Conservation (phyloP, 2,888 invertebrate species). For the Aporophyla nigra region DNA sequence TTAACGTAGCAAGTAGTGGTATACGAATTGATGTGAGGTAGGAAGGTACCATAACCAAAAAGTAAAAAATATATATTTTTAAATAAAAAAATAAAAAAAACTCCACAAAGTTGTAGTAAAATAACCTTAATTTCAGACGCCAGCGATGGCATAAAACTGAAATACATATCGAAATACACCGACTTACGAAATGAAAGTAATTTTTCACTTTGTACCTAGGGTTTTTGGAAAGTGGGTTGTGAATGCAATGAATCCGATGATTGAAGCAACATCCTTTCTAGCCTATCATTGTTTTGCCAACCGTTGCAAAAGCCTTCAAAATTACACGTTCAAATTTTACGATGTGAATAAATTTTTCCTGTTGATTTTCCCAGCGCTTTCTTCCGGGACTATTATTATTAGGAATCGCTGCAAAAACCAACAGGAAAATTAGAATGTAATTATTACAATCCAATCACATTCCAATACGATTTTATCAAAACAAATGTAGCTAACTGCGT, state of each 20-base stretch:
- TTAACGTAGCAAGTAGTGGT: no score
- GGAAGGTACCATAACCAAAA: no score
- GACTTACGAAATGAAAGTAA: no score
- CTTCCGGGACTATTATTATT: neutral
- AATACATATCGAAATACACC: no score
- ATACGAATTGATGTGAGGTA: no score
- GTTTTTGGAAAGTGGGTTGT: no score
- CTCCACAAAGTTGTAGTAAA: no score
- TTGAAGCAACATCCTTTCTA: neutral
- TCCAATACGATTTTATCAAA: conserved; percentile 43
- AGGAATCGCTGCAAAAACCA: conserved; percentile 7
- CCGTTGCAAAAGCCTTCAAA: conserved; percentile 18
- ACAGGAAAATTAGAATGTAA: conserved; percentile 40
- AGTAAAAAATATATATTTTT: no score
- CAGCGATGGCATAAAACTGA: no score
- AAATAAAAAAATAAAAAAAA: no score
- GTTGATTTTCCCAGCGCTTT: conserved; percentile 27
- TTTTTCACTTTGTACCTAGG: no score
- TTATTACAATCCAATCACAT: conserved; percentile 29
- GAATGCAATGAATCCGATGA: neutral
- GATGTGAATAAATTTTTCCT: conserved; percentile 6
- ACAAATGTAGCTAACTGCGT: conserved; percentile 43
- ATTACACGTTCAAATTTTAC: conserved; percentile 4
- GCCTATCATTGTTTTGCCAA: neutral
- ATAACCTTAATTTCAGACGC: no score